Percentiles rank a stretch among this genome's conserved stretches.
Conservation (phyloP, 2,888 invertebrate species). For the Copidosoma aretas region DNA sequence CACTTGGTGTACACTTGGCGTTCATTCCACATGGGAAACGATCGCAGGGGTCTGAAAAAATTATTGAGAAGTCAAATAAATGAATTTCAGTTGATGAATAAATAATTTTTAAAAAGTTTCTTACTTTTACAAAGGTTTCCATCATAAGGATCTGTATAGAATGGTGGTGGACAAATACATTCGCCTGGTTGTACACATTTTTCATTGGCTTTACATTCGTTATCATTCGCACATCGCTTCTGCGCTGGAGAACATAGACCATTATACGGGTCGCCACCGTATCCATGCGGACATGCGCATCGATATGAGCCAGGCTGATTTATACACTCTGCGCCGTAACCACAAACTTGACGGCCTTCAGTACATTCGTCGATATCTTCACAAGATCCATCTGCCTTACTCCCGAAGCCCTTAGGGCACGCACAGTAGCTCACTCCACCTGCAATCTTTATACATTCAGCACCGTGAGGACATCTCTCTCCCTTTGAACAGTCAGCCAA, state of each 20-base stretch:
- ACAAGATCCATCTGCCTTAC: constrained; percentile 80
- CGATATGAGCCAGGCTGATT: constrained; percentile 80
- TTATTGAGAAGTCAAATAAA: background rate
- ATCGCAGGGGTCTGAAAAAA: constrained; percentile 75
- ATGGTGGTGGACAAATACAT: constrained; percentile 90
- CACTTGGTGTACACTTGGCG: constrained; percentile 86
- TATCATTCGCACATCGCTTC: constrained; percentile 81
- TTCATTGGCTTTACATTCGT: constrained; percentile 85
- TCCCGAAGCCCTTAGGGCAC: constrained; percentile 85
- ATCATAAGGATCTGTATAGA: constrained; percentile 82
- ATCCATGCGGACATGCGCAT: constrained; percentile 83
- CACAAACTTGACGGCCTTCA: constrained; percentile 79
- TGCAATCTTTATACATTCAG: constrained; percentile 88
- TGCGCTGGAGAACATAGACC: constrained; percentile 84
- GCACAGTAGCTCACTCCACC: constrained; percentile 92
- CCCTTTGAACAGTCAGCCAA: constrained; percentile 82
- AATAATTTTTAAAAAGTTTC: constrained; percentile 21
- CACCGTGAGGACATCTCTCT: constrained; percentile 83
- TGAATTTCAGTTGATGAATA: background rate
- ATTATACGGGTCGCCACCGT: constrained; percentile 81
- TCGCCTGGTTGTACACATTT: constrained; percentile 91
- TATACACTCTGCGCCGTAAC: constrained; percentile 85
- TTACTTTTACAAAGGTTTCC: constrained; percentile 85
- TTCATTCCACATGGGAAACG: constrained; percentile 89
- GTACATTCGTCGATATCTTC: constrained; percentile 85